Percentiles rank a stretch among this genome's conserved stretches.
These are phyloP conservation scores for Spodoptera picta DNA, from an alignment of 2,888 invertebrate genomes.

Conservation along the genomic window DNA sequence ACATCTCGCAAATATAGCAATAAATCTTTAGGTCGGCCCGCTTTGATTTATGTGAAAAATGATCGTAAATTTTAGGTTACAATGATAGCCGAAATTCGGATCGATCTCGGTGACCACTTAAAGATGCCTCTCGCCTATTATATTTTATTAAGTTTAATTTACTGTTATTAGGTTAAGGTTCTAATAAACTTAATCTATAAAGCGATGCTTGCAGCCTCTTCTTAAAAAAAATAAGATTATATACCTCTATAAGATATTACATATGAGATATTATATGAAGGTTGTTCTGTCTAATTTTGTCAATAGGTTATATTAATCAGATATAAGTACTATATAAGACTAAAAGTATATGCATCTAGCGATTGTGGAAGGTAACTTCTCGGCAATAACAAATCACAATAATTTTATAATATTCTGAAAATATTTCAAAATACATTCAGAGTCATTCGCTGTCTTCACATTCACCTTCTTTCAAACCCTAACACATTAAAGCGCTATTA, in stretches of 20 bases:
- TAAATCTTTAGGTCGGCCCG: slow-evolving; percentile 84
- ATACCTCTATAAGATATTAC: too few relatives aligned
- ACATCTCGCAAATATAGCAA: slow-evolving; percentile 75
- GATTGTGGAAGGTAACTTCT: too few relatives aligned
- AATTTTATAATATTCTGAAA: too few relatives aligned
- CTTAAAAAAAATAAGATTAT: too few relatives aligned
- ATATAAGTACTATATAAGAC: too few relatives aligned
- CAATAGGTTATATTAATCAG: too few relatives aligned
- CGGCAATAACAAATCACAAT: too few relatives aligned
- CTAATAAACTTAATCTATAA: background rate
- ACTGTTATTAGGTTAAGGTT: slow-evolving; percentile 36
- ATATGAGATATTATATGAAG: too few relatives aligned
- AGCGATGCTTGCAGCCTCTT: too few relatives aligned
- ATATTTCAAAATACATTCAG: background rate
- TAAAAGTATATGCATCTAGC: too few relatives aligned
- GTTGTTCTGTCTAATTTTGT: too few relatives aligned
- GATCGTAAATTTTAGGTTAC: slow-evolving; percentile 87
- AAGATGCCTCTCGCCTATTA: slow-evolving; percentile 73
- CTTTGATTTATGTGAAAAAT: slow-evolving; percentile 89
- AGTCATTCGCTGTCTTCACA: background rate
- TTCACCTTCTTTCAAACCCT: background rate
- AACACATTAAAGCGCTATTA: slow-evolving; percentile 10
- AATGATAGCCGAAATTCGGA: slow-evolving; percentile 73
- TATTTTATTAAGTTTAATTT: slow-evolving; percentile 52
- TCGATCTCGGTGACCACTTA: slow-evolving; percentile 64